These are phyloP conservation scores for Hexactinellida sp. DNA, from an alignment of 37 sponge, comb jelly and placozoan genomes.

Conservation along the genomic window DNA sequence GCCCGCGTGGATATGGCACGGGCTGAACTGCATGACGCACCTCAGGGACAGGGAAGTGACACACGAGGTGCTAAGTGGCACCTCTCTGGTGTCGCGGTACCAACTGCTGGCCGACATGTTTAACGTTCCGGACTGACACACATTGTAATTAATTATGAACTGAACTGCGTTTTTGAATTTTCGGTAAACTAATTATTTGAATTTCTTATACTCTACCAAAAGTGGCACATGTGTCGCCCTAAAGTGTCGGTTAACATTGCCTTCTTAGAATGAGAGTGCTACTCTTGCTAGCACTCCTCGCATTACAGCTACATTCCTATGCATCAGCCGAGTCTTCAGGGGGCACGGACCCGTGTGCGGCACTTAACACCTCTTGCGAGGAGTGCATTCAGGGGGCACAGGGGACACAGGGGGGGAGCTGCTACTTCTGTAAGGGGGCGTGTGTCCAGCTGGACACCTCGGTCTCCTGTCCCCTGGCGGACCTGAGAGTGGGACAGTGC, in stretches of 20 bases:
- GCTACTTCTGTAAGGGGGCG: neutral
- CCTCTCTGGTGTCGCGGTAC: neutral
- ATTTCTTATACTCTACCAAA: neutral
- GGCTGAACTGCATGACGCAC: neutral
- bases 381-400: neutral
- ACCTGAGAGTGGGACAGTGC: neutral
- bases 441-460: neutral
- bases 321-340: neutral
- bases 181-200: too few relatives aligned
- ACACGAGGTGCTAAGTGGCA: neutral
- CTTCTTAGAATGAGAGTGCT: neutral
- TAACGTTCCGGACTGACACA: too few relatives aligned
- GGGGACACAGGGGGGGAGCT: neutral
- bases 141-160: too few relatives aligned
- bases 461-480: neutral
- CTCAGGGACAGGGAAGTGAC: neutral
- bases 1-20: neutral
- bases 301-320: neutral
- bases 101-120: neutral
- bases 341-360: neutral
- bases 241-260: neutral
- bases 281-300: neutral
- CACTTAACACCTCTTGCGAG: neutral
- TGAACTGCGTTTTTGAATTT: too few relatives aligned
- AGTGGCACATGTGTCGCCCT: neutral